A percentile compares a stretch with the other conserved stretches of the same genome.
phyloP scores from a whole-genome alignment of 2,888 invertebrate genomes.

The Lithophane leautieri region DNA sequence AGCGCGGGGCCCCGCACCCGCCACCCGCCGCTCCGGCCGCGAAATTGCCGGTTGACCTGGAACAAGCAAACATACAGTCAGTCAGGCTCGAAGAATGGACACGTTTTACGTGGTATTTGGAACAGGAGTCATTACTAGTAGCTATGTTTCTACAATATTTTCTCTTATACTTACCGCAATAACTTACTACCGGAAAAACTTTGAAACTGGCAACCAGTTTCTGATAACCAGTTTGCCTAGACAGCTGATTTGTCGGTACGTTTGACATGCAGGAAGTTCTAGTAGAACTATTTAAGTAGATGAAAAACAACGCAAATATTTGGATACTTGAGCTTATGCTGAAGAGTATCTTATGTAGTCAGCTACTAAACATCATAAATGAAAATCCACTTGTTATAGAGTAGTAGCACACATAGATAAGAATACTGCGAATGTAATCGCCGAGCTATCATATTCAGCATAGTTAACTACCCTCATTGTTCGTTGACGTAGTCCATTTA shows the following conservation, averaged over 20 bases:
- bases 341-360: neutral
- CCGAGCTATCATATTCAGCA: slow-evolving; percentile 32
- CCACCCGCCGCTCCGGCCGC: slow-evolving; percentile 89
- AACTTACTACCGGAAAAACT: slow-evolving; percentile 3
- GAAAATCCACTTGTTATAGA: slow-evolving; percentile 3
- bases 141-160: slow-evolving; percentile 25
- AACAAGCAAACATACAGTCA: slow-evolving; percentile 72
- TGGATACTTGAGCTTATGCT: neutral
- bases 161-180: slow-evolving; percentile 14
- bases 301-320: neutral
- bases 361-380: neutral
- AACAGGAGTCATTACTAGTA: slow-evolving; percentile 15
- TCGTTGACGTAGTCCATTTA: slow-evolving; percentile 24
- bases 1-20: slow-evolving; percentile 92
- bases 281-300: neutral
- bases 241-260: neutral
- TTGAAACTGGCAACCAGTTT: neutral
- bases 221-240: neutral
- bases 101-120: slow-evolving; percentile 28
- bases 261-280: neutral
- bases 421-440: slow-evolving; percentile 14
- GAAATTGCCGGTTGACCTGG: slow-evolving; percentile 92
- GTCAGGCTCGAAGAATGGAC: slow-evolving; percentile 48
- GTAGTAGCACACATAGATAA: slow-evolving; percentile 4
- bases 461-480: slow-evolving; percentile 24